These are phyloP conservation scores for Drosophila kanekoi DNA, from an alignment of 2,888 invertebrate species.

Conservation along the genomic window DNA sequence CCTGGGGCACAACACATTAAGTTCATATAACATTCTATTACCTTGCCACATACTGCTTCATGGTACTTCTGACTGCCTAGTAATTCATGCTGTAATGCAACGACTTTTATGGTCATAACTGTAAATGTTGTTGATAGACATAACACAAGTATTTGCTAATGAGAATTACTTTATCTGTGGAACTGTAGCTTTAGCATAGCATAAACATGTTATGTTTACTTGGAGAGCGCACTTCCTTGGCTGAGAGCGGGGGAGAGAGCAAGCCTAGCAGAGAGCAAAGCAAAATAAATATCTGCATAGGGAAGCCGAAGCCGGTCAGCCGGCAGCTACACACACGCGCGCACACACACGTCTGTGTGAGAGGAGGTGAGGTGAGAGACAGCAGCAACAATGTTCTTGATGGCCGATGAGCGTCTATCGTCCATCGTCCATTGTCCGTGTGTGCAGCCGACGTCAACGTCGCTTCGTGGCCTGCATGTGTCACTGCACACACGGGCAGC, in stretches of 20 bases:
- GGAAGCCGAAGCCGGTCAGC: constrained; percentile 58
- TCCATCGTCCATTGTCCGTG: constrained; percentile 37
- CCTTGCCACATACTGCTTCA: constrained; percentile 11
- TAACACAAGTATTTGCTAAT: constrained; percentile 57
- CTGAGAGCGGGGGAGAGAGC: constrained; percentile 2
- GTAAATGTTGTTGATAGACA: constrained; percentile 51
- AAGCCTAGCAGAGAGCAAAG: constrained; percentile 24
- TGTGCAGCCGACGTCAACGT: constrained; percentile 21
- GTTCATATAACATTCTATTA: constrained; percentile 35
- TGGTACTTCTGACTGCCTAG: constrained; percentile 50
- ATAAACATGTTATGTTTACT: constrained; percentile 58
- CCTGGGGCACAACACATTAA: not conserved
- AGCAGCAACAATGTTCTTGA: constrained; percentile 55
- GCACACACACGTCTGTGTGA: not conserved
- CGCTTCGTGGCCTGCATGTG: constrained; percentile 72
- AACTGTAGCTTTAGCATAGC: constrained; percentile 52
- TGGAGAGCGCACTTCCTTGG: constrained; percentile 35
- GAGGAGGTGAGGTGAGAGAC: constrained; percentile 16
- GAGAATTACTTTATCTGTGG: constrained; percentile 51
- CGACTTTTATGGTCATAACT: constrained; percentile 51
- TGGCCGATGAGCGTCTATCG: constrained; percentile 41
- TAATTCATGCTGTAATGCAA: constrained; percentile 50
- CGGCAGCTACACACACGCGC: constrained; percentile 34
- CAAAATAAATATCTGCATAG: constrained; percentile 57
- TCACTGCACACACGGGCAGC: constrained; percentile 68